phyloP scores from a whole-genome alignment of 2,113 vertebrate species.

The Aptenodytes forsteri region DNA sequence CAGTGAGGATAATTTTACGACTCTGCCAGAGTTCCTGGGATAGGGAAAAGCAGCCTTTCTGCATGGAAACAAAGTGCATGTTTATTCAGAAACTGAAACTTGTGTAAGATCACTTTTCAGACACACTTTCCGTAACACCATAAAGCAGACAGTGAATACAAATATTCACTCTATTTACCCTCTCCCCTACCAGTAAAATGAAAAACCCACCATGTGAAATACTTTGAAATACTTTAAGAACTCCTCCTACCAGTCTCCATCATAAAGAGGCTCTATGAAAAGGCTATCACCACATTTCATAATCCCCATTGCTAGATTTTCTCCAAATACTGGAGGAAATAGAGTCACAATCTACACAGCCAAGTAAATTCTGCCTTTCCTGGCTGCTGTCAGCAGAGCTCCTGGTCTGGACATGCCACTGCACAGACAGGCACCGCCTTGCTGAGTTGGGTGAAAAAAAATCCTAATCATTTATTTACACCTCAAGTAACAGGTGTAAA shows the following conservation, averaged over 20 bases:
- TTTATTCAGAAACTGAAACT: neutral
- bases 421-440: neutral
- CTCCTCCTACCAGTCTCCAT: neutral
- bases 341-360: neutral
- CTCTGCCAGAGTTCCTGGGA: neutral
- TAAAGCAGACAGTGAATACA: neutral
- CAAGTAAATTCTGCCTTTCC: neutral
- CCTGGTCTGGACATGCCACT: neutral
- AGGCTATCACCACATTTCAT: neutral
- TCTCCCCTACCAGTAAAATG: neutral
- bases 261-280: neutral
- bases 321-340: neutral
- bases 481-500: neutral
- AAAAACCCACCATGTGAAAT: neutral
- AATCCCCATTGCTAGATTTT: neutral
- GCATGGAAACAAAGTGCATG: neutral
- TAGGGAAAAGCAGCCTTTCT: neutral
- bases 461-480: neutral
- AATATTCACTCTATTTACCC: neutral
- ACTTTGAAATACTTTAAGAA: neutral
- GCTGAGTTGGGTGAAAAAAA: neutral
- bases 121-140: neutral
- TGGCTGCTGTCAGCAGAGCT: neutral
- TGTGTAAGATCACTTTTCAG: neutral
- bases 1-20: neutral